Evolutionary conservation across 2,113 vertebrate genomes (phyloP), one percentile per base, ranked within the genome.

Genomic region (Onychostruthus taczanowskii): DNA sequence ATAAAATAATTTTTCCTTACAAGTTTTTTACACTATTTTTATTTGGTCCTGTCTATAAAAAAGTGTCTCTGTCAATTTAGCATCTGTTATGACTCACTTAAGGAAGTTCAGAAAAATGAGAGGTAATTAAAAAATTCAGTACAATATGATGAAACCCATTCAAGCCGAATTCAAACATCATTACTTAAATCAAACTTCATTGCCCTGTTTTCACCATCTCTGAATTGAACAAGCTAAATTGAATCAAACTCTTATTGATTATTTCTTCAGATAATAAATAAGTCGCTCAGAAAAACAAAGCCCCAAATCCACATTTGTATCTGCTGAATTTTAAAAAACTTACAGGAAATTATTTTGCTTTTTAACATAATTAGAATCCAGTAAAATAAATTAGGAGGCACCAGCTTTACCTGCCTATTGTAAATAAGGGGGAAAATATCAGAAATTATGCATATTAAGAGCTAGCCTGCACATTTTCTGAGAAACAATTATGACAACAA

Each of bases 381-480:
- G 28, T 85, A 70, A 94, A 90, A 91, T 70, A 90, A 83, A 92
- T 91, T 35, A 95, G 64, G 68, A 96, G 61, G 93, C 73, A 62
- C 73, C 47, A 44, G 10, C 16, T 80, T 91, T 88, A 85, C 67
- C 20, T 70, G 23, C 8, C 9, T 43, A 23, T 20, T 43, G 31
- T 61, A 90, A 90, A 55, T 59, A 89, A 43, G 37, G 17, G 21
- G 1, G 1, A 4, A 6, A n/a, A 63, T 70, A 23, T 56, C 44
- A 89, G 33, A 87, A 81, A 87, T 55, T 14, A 28, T 3, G 10
- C 16, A 27, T 43, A 68, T 23, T 72, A 88, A 73, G 58, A 93
- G 37, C 20, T 19, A 79, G 18, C 30, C 30, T 74, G 50, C 18
- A 70, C 11, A 41, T 81, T 62, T 92, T 31, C n/a, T 75, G 26